Conservation (phyloP, 2,113 vertebrate species). For the Barbus barbus region DNA sequence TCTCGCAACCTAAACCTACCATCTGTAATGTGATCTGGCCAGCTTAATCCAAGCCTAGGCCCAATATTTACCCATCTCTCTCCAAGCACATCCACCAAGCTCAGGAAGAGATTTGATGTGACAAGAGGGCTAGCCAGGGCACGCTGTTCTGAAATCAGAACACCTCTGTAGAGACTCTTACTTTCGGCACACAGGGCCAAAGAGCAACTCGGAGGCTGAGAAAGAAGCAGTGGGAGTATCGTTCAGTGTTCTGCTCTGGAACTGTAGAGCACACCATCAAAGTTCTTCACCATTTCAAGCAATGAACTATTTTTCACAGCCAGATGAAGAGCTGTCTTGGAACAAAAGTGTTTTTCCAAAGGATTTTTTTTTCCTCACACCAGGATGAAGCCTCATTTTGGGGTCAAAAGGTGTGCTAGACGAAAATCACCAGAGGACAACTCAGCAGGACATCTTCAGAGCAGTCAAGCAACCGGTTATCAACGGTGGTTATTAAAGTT, state of each 20-base stretch:
- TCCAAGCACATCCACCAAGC: slow-evolving; percentile 31
- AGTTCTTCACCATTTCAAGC: not conserved
- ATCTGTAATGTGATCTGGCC: slow-evolving; percentile 50
- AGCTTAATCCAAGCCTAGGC: slow-evolving; percentile 42
- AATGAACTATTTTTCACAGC: not conserved
- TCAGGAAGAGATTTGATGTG: slow-evolving; percentile 31
- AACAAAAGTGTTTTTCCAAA: not conserved
- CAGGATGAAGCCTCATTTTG: not conserved
- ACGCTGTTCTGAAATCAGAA: slow-evolving; percentile 32
- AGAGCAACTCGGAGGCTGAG: slow-evolving; percentile 32
- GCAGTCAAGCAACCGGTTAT: slow-evolving; percentile 18
- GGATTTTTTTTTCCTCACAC: not conserved
- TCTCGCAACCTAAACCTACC: slow-evolving; percentile 36
- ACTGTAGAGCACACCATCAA: slow-evolving; percentile 13
- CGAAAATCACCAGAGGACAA: slow-evolving; percentile 18
- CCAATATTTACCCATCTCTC: slow-evolving; percentile 39
- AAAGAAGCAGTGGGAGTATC: not conserved
- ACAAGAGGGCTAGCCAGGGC: slow-evolving; percentile 29
- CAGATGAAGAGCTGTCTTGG: not conserved
- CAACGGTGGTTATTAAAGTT: slow-evolving; percentile 40
- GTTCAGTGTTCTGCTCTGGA: not conserved
- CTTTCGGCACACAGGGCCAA: slow-evolving; percentile 14
- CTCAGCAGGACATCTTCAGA: slow-evolving; percentile 2
- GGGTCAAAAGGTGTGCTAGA: not conserved
- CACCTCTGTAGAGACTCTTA: slow-evolving; percentile 17